These are phyloP conservation scores for Chascanopsetta lugubris DNA, from an alignment of 2,113 vertebrate species.

Conservation along the genomic window DNA sequence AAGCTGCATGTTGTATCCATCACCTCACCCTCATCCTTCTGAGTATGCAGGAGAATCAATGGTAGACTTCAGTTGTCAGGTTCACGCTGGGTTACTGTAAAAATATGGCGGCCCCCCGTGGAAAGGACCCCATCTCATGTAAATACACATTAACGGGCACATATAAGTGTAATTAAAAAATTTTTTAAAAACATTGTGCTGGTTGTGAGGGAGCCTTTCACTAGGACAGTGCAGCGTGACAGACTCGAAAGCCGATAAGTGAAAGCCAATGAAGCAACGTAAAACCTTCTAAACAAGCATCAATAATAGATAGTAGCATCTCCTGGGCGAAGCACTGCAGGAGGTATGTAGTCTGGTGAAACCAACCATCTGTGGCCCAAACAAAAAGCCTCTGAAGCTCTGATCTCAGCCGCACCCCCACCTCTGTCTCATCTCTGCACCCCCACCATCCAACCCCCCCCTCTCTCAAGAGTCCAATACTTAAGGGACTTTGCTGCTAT, in stretches of 20 bases:
- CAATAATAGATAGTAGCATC: slow-evolving; percentile 72
- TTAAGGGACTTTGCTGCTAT: slow-evolving; percentile 75
- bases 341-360: slow-evolving; percentile 53
- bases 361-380: slow-evolving; percentile 67
- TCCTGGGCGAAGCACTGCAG: slow-evolving; percentile 62
- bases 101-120: too few relatives aligned
- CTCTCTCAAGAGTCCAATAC: slow-evolving; percentile 52
- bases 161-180: too few relatives aligned
- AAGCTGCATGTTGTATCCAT: too few relatives aligned
- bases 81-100: too few relatives aligned
- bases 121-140: too few relatives aligned
- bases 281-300: slow-evolving; percentile 66
- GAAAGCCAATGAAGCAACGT: slow-evolving; percentile 43
- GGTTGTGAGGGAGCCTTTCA: slow-evolving; percentile 14
- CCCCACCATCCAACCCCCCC: slow-evolving; percentile 16
- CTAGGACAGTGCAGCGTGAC: neutral
- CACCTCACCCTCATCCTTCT: too few relatives aligned
- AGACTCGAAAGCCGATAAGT: slow-evolving; percentile 59
- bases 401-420: slow-evolving; percentile 55
- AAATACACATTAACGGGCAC: too few relatives aligned
- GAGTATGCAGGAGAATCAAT: too few relatives aligned
- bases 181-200: too few relatives aligned
- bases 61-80: too few relatives aligned
- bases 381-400: slow-evolving; percentile 66
- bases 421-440: slow-evolving; percentile 32